Percentiles rank a stretch among this genome's conserved stretches.
These are phyloP conservation scores for Pionites leucogaster DNA, from an alignment of 2,113 vertebrate genomes.

Conservation along the genomic window DNA sequence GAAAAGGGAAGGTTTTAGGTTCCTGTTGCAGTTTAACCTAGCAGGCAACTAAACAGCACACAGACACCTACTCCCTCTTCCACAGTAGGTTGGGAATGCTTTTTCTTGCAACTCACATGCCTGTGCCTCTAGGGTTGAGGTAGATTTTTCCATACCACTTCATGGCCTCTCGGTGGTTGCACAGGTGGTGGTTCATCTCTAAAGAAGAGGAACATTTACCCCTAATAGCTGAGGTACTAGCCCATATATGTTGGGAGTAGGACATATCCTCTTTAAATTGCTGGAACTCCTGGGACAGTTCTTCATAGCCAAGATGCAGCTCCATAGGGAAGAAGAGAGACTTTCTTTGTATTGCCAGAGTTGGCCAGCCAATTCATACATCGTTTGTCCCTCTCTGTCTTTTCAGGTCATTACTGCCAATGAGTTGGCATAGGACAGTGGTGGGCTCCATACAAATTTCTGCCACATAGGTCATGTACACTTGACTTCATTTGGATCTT, in stretches of 20 bases:
- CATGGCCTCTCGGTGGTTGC: not conserved
- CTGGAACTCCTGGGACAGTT: not conserved
- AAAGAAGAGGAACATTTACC: not conserved
- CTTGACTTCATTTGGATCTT: not conserved
- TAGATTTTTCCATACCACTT: not conserved
- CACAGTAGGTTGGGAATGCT: not conserved
- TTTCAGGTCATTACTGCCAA: not conserved
- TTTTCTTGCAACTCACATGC: not conserved
- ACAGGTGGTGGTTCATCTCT: not conserved
- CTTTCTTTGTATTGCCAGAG: not conserved
- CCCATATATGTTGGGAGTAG: not conserved
- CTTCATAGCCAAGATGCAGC: not conserved
- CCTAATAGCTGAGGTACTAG: not conserved
- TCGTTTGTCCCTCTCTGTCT: not conserved
- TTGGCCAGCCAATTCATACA: not conserved
- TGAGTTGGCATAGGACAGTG: not conserved
- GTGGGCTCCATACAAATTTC: not conserved
- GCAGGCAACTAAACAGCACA: not conserved
- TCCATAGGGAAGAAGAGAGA: not conserved
- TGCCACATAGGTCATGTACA: not conserved
- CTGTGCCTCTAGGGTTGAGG: not conserved
- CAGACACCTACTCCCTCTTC: not conserved
- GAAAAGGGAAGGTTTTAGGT: not conserved
- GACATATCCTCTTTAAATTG: not conserved
- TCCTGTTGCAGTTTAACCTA: not conserved